These are phyloP conservation scores for Terrapene triunguis DNA, from an alignment of 2,113 vertebrate genomes.

Conservation along the genomic window DNA sequence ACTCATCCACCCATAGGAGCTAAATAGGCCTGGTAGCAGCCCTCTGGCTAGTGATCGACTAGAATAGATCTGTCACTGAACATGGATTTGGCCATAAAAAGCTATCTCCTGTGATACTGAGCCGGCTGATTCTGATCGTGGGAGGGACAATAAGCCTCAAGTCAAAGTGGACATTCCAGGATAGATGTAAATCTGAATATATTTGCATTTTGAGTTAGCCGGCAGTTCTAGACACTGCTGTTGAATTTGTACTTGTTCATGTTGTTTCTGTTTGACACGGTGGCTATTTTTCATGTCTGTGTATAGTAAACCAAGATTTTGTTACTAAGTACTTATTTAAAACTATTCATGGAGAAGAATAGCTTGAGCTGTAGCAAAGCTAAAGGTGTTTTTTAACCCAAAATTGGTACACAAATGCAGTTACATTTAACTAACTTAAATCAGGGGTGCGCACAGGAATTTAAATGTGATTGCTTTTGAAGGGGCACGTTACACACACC, in stretches of 20 bases:
- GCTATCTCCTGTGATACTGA: background rate
- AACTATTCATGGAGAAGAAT: background rate
- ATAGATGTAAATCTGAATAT: accelerated
- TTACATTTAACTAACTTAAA: background rate
- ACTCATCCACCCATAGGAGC: background rate
- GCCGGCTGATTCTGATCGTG: background rate
- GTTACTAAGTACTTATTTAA: background rate
- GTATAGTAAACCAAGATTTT: background rate
- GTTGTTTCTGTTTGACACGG: background rate
- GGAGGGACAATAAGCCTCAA: background rate
- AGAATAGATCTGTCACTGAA: background rate
- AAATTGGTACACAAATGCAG: background rate
- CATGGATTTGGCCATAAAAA: background rate
- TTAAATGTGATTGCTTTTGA: too few species aligned
- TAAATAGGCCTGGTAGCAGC: background rate
- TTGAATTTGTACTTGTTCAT: background rate
- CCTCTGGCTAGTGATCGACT: background rate
- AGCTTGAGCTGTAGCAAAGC: background rate
- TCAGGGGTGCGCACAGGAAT: background rate
- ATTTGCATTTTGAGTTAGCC: background rate
- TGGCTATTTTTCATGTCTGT: background rate
- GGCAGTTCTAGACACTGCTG: background rate
- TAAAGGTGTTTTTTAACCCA: background rate
- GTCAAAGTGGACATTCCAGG: background rate
- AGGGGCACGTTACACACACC: too few species aligned